Conservation (phyloP, 2,113 vertebrate species). For the Tympanuchus pallidicinctus region DNA sequence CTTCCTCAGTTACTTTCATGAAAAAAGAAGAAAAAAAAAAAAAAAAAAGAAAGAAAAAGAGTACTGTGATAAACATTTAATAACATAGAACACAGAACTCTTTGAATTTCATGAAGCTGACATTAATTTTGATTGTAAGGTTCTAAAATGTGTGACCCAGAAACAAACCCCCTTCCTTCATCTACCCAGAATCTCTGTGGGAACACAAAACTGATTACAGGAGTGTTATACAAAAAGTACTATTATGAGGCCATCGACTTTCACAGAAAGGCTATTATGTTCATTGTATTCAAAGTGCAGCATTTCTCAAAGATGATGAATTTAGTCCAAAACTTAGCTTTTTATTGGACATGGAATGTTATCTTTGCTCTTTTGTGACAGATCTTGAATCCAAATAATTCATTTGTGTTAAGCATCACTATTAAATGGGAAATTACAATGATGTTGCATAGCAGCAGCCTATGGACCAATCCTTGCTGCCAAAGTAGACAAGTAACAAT, state of each 20-base stretch:
- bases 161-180: background rate
- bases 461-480: background rate
- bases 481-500: background rate
- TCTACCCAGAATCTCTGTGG: conserved; percentile 37
- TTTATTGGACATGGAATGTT: background rate
- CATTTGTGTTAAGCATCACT: background rate
- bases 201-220: conserved; percentile 31
- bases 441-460: background rate
- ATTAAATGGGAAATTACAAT: background rate
- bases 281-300: background rate
- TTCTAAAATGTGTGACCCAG: conserved; percentile 28
- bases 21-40: too few relatives aligned
- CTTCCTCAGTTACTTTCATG: conserved; percentile 38
- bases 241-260: conserved; percentile 4
- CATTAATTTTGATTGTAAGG: conserved; percentile 46
- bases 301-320: background rate
- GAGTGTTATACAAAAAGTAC: conserved; percentile 32
- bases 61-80: conserved; percentile 42
- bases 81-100: conserved; percentile 46
- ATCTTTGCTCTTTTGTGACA: conserved; percentile 26
- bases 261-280: conserved; percentile 63
- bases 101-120: conserved; percentile 42
- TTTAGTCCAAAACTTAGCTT: conserved; percentile 15
- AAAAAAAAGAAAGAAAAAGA: background rate
- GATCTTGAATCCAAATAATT: background rate